Evolutionary conservation across 2,888 invertebrate species (phyloP), one percentile per base, ranked within the genome.

Genomic region (Xiphydria camelus): DNA sequence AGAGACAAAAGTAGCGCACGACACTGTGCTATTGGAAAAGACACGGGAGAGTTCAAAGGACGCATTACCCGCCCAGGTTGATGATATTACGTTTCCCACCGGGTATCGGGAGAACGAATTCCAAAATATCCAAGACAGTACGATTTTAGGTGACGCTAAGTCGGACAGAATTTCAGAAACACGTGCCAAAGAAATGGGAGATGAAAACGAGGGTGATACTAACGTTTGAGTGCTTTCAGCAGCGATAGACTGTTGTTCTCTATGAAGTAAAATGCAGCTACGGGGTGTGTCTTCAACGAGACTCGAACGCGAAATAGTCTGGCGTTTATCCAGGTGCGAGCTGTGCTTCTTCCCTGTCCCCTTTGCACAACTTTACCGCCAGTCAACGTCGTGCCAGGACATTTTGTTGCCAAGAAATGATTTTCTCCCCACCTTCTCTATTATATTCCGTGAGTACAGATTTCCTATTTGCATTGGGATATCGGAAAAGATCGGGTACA

Each of bases 201-300:
- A 12, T 9, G 20, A 26, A n/a, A 26, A 26, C 20, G 23, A 36
- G 7, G n/a, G 14, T n/a, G 40, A 42, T 47, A 53, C 41, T 47
- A 53, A 45, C 37, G 33, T 49, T 42, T 53, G 44, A 51, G 41
- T 51, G 40, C 57, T 51, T 50, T 46, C 44, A 53, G 48, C 55
- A 29, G 51, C 57, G 51, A 34, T 34, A 15, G 18, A 34, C 34
- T 34, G 34, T 19, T 15, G 12, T 18, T 18, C n/a, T 23, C 7
- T 23, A 6, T 23, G 23, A 6, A 23, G 23, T 23, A 23, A n/a
- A 23, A 44, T 55, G 42, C 40, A 42, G 36, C 38, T n/a, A n/a
- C n/a, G n/a, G n/a, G n/a, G n/a, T n/a, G n/a, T n/a, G n/a, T n/a
- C n/a, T n/a, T n/a, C n/a, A n/a, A n/a, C n/a, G n/a, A n/a, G n/a